A percentile compares a stretch with the other conserved stretches of the same genome.
phyloP scores from a whole-genome alignment of 2,113 vertebrate species.

The Eclectus roratus region DNA sequence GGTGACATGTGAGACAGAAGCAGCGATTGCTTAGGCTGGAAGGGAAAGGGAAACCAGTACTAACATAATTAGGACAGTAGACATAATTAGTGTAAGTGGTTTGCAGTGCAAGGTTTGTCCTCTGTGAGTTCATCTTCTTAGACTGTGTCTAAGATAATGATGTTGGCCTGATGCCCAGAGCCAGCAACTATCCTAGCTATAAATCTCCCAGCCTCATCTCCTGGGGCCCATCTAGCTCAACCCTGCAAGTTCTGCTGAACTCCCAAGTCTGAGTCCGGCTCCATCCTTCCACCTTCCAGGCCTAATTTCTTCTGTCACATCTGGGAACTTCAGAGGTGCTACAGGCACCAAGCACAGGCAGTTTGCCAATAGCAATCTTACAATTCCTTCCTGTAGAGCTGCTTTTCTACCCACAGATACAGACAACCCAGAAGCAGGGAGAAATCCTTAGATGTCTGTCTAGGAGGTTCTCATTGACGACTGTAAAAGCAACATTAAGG shows the following conservation, averaged over 20 bases:
- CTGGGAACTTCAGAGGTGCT: neutral
- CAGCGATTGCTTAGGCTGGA: neutral
- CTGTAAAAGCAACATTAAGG: neutral
- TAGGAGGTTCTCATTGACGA: neutral
- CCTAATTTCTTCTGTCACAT: neutral
- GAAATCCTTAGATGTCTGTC: neutral
- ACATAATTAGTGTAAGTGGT: neutral
- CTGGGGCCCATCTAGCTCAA: neutral
- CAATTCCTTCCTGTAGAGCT: neutral
- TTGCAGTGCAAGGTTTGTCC: neutral
- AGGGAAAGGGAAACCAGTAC: neutral
- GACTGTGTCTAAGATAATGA: neutral
- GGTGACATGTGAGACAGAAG: neutral
- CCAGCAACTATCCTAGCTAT: neutral
- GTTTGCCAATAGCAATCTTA: neutral
- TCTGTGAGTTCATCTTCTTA: constrained; percentile 2
- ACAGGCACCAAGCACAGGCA: neutral
- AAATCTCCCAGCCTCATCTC: neutral
- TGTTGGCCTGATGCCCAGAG: constrained; percentile 17
- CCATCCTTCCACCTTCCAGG: neutral
- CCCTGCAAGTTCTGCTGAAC: neutral
- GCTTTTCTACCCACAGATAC: neutral
- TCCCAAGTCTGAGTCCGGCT: neutral
- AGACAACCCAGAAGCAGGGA: neutral
- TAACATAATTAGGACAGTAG: neutral